These are phyloP conservation scores for Procavia capensis DNA, from an alignment of 2,113 vertebrate genomes.

Conservation along the genomic window DNA sequence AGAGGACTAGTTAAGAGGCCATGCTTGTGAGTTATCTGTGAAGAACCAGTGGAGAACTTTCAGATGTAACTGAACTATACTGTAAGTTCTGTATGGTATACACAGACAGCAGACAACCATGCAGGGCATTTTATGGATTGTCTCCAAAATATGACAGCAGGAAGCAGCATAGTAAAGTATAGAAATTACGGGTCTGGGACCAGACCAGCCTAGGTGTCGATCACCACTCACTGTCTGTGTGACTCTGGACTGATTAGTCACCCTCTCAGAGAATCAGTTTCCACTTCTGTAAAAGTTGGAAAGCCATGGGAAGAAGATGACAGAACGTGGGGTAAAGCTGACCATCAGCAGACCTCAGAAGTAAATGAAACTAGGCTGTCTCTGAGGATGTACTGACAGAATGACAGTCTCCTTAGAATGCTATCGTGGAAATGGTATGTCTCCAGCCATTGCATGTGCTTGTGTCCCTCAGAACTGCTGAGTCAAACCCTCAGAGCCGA, in stretches of 20 bases:
- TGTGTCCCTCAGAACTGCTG: not conserved
- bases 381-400: not conserved
- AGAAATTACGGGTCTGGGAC: not conserved
- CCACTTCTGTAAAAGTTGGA: not conserved
- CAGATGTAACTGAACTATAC: not conserved
- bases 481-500: not conserved
- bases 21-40: not conserved
- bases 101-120: not conserved
- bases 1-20: not conserved
- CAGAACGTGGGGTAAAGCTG: not conserved
- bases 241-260: not conserved
- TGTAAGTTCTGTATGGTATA: not conserved
- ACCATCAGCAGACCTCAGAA: not conserved
- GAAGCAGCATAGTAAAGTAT: not conserved
- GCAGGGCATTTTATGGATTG: not conserved
- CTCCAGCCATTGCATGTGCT: not conserved
- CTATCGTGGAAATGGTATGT: not conserved
- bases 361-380: not conserved
- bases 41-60: slow-evolving; percentile 16
- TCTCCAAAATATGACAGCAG: not conserved
- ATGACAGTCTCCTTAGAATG: not conserved
- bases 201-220: slow-evolving; percentile 9
- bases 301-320: not conserved
- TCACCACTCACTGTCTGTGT: not conserved
- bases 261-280: not conserved